A percentile compares a stretch with the other conserved stretches of the same genome.
Evolutionary conservation across 1,140 invertebrate species (phyloP).

Genomic region (Hypsibius dujardini): DNA sequence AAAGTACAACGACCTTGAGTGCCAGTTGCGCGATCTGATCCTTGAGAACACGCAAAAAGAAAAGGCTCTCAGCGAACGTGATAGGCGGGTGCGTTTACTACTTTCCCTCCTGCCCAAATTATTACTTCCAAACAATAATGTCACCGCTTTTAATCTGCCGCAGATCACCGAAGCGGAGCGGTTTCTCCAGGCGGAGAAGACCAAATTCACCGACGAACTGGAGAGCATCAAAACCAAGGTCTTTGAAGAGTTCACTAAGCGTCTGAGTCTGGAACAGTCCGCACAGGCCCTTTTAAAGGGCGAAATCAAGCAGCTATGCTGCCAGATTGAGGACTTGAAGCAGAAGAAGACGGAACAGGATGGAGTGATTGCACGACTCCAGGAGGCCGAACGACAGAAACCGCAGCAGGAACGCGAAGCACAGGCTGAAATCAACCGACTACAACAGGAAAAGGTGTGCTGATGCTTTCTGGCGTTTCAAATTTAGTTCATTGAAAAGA

Average conservation of each 20-base stretch:
- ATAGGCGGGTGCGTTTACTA: neutral
- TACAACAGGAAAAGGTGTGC: neutral
- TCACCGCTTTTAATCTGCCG: neutral
- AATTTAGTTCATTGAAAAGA: neutral
- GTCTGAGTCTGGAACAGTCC: neutral
- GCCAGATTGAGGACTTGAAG: neutral
- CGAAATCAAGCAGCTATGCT: neutral
- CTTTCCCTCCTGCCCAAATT: neutral
- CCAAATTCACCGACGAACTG: neutral
- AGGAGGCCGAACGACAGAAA: constrained; percentile 12
- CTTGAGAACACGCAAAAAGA: neutral
- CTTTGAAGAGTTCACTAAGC: neutral
- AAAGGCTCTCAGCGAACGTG: neutral
- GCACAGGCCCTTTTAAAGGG: neutral
- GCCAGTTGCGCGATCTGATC: neutral
- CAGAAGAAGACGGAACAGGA: neutral
- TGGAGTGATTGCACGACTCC: neutral
- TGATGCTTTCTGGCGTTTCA: neutral
- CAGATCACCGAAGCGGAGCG: constrained; percentile 1
- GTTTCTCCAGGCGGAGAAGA: neutral
- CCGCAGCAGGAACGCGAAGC: neutral
- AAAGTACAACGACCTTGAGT: neutral
- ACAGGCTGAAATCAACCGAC: neutral
- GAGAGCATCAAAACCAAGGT: neutral
- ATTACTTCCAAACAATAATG: neutral